phyloP scores from a whole-genome alignment of 1,140 invertebrate species.

The Drosophila tropicalis region DNA sequence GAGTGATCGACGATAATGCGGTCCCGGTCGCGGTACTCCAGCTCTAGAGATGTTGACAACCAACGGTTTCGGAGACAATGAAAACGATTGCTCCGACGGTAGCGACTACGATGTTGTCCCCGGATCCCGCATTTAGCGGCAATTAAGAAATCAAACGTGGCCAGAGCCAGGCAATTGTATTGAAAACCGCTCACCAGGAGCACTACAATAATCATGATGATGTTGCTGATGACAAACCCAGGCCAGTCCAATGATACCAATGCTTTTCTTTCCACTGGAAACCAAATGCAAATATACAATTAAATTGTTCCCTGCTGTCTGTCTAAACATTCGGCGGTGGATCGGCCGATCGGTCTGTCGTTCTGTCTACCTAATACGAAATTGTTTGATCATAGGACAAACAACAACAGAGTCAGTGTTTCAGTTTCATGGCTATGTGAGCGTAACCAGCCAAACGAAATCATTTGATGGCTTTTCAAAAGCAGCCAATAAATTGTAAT shows the following conservation, averaged over 20 bases:
- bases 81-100: constrained; percentile 30
- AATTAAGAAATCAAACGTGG: constrained; percentile 81
- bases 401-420: constrained; percentile 3
- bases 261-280: constrained; percentile 22
- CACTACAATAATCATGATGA: neutral
- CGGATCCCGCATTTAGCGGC: constrained; percentile 76
- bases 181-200: constrained; percentile 66
- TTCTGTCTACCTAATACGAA: constrained; percentile 59
- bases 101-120: constrained; percentile 16
- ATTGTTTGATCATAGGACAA: constrained; percentile 69
- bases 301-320: constrained; percentile 62
- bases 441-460: constrained; percentile 46
- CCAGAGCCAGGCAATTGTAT: constrained; percentile 63
- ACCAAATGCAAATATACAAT: constrained; percentile 79
- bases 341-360: constrained; percentile 50
- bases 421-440: constrained; percentile 49
- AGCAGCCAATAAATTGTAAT: constrained; percentile 76
- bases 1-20: constrained; percentile 75
- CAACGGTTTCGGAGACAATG: constrained; percentile 20
- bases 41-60: constrained; percentile 8
- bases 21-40: constrained; percentile 6
- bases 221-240: constrained; percentile 43
- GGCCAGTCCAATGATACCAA: constrained; percentile 40
- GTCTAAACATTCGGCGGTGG: too few species aligned
- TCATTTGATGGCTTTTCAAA: constrained; percentile 47